Conservation (phyloP, 53 echinoderm and acorn worm genomes). For the Holothuria scabra region DNA sequence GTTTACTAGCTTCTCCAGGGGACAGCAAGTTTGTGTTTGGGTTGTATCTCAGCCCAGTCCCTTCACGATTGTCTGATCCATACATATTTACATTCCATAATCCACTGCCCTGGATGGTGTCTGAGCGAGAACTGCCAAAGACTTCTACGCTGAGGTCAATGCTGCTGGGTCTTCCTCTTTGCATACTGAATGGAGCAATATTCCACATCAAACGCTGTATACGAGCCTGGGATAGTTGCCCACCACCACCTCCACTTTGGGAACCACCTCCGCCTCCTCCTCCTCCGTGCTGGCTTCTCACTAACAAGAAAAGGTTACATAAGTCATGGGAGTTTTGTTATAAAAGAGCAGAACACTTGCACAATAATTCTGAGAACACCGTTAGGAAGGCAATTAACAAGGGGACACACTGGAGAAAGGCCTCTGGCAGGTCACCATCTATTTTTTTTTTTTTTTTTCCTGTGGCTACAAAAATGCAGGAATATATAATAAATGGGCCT, state of each 20-base stretch:
- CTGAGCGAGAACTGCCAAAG: conserved; percentile 5
- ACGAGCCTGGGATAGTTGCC: not conserved
- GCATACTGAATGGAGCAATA: conserved; percentile 4
- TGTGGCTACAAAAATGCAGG: too few relatives aligned
- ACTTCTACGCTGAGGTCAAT: conserved; percentile 12
- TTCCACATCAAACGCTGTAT: conserved; percentile 1
- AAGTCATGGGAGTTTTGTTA: too few relatives aligned
- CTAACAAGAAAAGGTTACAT: too few relatives aligned
- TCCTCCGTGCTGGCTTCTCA: too few relatives aligned
- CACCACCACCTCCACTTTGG: not conserved
- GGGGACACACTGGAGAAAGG: too few relatives aligned
- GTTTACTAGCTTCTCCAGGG: not conserved
- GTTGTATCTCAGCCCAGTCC: conserved; percentile 14
- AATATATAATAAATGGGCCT: too few relatives aligned
- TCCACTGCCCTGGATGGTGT: conserved; percentile 52
- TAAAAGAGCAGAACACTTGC: too few relatives aligned
- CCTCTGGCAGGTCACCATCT: too few relatives aligned
- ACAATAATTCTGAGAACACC: too few relatives aligned
- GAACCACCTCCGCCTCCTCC: not conserved
- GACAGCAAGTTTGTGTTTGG: not conserved
- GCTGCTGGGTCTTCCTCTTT: not conserved
- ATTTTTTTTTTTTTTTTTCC: too few relatives aligned
- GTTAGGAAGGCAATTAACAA: too few relatives aligned
- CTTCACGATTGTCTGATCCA: conserved; percentile 24
- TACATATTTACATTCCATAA: conserved; percentile 68